These are phyloP conservation scores for Tinamus major DNA, from an alignment of 2,797 vertebrate genomes.

Conservation along the genomic window DNA sequence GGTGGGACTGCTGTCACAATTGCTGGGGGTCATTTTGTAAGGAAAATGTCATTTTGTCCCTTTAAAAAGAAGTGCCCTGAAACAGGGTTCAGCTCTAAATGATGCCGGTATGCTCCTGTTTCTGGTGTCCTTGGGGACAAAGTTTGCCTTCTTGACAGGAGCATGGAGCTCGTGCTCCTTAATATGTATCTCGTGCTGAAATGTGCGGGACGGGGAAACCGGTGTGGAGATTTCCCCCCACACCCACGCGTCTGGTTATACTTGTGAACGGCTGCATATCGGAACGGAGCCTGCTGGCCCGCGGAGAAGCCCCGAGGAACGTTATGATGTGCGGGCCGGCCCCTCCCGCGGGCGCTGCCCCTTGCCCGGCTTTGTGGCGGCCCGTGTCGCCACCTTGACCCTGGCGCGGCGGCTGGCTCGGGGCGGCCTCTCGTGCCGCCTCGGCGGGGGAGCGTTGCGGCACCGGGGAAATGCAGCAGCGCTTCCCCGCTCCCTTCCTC, in stretches of 20 bases:
- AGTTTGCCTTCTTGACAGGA: not conserved
- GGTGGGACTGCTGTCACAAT: not conserved
- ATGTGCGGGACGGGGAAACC: not conserved
- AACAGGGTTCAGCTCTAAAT: not conserved
- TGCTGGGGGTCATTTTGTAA: too few species aligned
- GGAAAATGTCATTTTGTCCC: too few species aligned
- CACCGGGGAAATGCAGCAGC: constrained; percentile 35
- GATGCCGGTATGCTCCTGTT: not conserved
- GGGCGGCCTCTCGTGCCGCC: not conserved
- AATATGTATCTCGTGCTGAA: not conserved
- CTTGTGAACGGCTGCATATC: not conserved
- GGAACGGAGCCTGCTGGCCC: not conserved
- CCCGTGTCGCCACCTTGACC: constrained; percentile 62
- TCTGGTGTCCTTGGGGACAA: not conserved
- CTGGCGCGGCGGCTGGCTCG: constrained; percentile 9
- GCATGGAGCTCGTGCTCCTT: not conserved
- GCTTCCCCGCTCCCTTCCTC: constrained; percentile 79
- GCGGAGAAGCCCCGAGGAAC: not conserved
- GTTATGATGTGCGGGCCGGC: not conserved
- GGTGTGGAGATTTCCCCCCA: not conserved
- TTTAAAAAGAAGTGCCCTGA: not conserved
- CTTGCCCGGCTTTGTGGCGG: not conserved
- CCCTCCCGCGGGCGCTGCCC: not conserved
- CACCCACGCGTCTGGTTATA: too few species aligned
- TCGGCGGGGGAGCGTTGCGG: constrained; percentile 6